These are phyloP conservation scores for Drosophila limbata DNA, from an alignment of 2,888 invertebrate species.

Conservation along the genomic window DNA sequence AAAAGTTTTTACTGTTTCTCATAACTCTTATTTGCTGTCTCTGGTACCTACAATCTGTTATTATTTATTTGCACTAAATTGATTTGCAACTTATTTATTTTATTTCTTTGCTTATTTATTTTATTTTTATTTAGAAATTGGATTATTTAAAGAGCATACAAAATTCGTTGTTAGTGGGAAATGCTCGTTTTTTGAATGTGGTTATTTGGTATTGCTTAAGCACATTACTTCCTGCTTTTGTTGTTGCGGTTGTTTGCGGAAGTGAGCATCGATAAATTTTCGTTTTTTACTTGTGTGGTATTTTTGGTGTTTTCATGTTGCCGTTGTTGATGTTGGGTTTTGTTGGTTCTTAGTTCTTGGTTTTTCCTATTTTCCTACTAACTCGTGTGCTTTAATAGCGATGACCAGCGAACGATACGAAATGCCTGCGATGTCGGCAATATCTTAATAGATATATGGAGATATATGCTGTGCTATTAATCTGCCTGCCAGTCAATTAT, in stretches of 20 bases:
- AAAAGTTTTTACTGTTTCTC: no score
- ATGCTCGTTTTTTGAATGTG: slow-evolving; percentile 32
- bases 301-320: slow-evolving; percentile 26
- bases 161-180: neutral
- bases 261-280: slow-evolving; percentile 74
- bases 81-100: neutral
- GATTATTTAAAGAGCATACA: slow-evolving; percentile 29
- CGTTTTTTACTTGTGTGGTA: slow-evolving; percentile 67
- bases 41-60: no score
- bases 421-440: slow-evolving; percentile 9
- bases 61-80: neutral
- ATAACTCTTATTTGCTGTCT: no score
- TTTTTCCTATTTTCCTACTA: slow-evolving; percentile 61
- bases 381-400: slow-evolving; percentile 53
- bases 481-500: slow-evolving; percentile 41
- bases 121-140: neutral
- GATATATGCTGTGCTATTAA: slow-evolving; percentile 48
- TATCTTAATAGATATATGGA: slow-evolving; percentile 19
- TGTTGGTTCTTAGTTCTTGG: slow-evolving; percentile 1
- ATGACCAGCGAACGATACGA: slow-evolving; percentile 44
- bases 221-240: slow-evolving; percentile 58
- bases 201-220: slow-evolving; percentile 45
- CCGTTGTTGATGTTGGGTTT: slow-evolving; percentile 17
- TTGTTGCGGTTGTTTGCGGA: slow-evolving; percentile 64
- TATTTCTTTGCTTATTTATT: neutral